Percentiles rank a stretch among this genome's conserved stretches.
Conservation (phyloP, 37 sponge, comb jelly and placozoan genomes). For the Geodia barretti region DNA sequence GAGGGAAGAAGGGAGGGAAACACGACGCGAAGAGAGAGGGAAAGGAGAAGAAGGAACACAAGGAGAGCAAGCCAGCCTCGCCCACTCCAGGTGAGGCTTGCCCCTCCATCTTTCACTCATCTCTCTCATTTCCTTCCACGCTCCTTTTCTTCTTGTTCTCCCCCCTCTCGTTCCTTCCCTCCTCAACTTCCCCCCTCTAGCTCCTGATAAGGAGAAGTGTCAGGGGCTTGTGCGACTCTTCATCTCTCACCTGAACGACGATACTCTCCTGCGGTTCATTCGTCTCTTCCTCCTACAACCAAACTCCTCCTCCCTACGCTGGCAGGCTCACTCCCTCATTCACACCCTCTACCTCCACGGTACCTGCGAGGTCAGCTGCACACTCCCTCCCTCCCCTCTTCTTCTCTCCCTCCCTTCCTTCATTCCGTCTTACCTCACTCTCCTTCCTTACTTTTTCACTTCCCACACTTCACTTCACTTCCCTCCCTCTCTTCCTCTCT, state of each 20-base stretch:
- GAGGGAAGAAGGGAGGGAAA: neutral
- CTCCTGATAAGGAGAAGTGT: constrained; percentile 42
- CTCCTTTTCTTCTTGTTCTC: neutral
- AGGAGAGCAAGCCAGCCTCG: constrained; percentile 14
- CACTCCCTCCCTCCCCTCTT: neutral
- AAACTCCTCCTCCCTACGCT: constrained; percentile 70
- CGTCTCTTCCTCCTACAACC: constrained; percentile 69
- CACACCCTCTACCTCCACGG: constrained; percentile 49
- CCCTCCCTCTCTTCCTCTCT: neutral
- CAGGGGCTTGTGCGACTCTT: constrained; percentile 43
- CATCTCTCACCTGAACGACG: constrained; percentile 33
- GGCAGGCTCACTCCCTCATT: constrained; percentile 75
- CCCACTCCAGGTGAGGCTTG: constrained; percentile 6
- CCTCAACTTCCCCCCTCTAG: neutral
- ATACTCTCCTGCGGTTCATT: constrained; percentile 46
- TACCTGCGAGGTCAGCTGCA: neutral
- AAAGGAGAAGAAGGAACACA: constrained; percentile 7
- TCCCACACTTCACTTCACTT: neutral
- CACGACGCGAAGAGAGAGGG: neutral
- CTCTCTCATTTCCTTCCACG: neutral
- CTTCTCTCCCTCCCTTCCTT: neutral
- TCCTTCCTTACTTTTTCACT: neutral
- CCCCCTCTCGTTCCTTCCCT: neutral
- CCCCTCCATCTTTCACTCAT: neutral
- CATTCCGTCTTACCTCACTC: neutral